Base-by-base conservation (phyloP, 2,888 invertebrate species). In the Sipha maydis region DNA sequence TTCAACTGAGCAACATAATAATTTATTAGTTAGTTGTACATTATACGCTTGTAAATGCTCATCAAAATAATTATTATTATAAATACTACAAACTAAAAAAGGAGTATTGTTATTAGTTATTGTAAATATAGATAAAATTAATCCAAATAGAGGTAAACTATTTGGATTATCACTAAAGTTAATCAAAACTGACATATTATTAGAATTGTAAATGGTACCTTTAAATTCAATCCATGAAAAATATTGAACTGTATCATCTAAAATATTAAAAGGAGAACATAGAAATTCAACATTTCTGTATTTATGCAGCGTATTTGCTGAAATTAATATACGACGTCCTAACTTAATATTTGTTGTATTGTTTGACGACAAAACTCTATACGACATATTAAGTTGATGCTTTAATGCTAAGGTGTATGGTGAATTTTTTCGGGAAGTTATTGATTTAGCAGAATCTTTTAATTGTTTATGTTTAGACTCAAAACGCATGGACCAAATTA, bases 381-480 rank as follows among this genome's bases (percentile, higher is more conserved):
- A 34, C 4, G 2, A 3, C 4, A 34, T 3, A 34, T 34, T 34
- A 4, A 34, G 34, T 4, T 34, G 34, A 34, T 34, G 34, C 4
- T 34, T 34, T 34, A 34, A 34, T 2, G 34, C 34, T 34, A 34
- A 34, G 2, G 4, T 34, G 4, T 34, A 4, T 3, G 3, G 4
- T 34, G 34, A 2, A 34, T 34, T 34, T 34, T 34, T 34, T 34
- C 34, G 2, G 4, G 34, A 34, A 34, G 34, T 34, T 34, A 34
- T 34, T 3, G 3, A 34, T 34, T 34, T 34, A 34, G 34, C 34
- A 3, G 34, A 3, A 34, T 34, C 34, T 34, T 34, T 77, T 48
- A 77, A 17, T 19, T 61, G 38, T 61, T 80, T 80, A 78, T 80
- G 61, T 38, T 67, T 79, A 25, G 34, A 61, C 25, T 79, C 79